These are phyloP conservation scores for Dufourea novaeangliae DNA, from an alignment of 1,140 invertebrate species.

Conservation along the genomic window DNA sequence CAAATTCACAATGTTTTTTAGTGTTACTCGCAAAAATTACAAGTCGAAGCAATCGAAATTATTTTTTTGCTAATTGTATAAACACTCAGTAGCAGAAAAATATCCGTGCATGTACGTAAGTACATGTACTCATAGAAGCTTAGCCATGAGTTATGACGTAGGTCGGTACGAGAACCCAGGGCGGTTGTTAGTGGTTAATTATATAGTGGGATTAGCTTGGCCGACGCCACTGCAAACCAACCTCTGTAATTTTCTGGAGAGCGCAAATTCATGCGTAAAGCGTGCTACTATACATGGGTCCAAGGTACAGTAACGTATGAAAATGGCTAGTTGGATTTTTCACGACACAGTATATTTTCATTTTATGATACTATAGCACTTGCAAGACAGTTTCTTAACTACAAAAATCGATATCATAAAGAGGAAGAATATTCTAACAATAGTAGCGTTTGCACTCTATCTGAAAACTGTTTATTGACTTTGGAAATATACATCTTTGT, in stretches of 20 bases:
- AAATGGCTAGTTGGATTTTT: slow-evolving; percentile 27
- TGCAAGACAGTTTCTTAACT: neutral
- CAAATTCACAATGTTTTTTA: no score
- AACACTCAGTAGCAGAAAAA: neutral
- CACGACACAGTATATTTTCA: slow-evolving; percentile 64
- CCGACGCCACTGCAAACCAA: slow-evolving; percentile 71
- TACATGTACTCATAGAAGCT: slow-evolving; percentile 68
- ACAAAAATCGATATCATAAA: no score
- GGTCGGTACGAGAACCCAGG: slow-evolving; percentile 57
- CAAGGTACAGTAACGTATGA: neutral
- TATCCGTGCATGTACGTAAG: neutral
- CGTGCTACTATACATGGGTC: slow-evolving; percentile 56
- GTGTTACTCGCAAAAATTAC: no score
- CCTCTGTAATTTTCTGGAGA: slow-evolving; percentile 78
- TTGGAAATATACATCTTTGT: no score
- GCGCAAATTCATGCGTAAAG: slow-evolving; percentile 76
- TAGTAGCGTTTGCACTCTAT: no score
- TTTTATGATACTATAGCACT: slow-evolving; percentile 40
- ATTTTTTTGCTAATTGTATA: neutral
- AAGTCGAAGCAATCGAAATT: neutral
- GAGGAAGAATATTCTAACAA: no score
- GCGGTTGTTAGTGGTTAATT: slow-evolving; percentile 77
- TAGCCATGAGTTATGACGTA: slow-evolving; percentile 73
- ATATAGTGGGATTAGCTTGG: slow-evolving; percentile 78
- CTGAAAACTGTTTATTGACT: no score